Base-by-base conservation (phyloP, 2,888 invertebrate genomes). In the Uropetala carovei region DNA sequence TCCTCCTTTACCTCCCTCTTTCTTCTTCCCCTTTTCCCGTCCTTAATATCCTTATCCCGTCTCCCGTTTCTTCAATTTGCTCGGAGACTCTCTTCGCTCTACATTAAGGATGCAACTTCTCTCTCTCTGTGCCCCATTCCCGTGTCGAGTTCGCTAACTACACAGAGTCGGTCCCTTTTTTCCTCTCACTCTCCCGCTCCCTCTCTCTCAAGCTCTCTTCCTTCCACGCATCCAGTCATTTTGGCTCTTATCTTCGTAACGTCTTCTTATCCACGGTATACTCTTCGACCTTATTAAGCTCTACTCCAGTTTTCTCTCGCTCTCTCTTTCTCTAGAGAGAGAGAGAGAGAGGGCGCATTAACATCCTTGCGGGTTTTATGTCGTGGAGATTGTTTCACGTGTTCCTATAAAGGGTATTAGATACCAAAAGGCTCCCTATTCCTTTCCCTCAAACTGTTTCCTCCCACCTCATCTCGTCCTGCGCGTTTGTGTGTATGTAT, bases 21-120 rank as follows among this genome's bases (percentile, higher is more conserved):
- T 0, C 10, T 13, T 82, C 43, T 13, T 3, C 27, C 9, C 13
- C 30, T 5, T 18, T 43, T n/a, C 30, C 7, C 43, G 82, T 16
- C 59, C 86, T 58, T 86, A 60, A 86, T 86, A 60, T 86, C 86
- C 86, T 60, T 86, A 86, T 86, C 60, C 68, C 13, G 59, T 86
- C 84, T 84, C 57, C 84, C 57, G 84, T 57, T 58, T 85, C 86
- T 57, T 60, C 86, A 86, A 86, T 86, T 86, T 86, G 60, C 59
- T 59, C 59, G 27, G 86, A 30, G 30, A 86, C 86, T 86, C 86
- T 30, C 86, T 86, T 27, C 59, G 13, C 22, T n/a, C 58, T 59
- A 59, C 27, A 59, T 86, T 86, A 86, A 86, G 86, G 86, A 86
- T 86, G 86, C 86, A 86, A 86, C 86, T 86, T 86, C 57, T 16